Evolutionary conservation across 2,113 vertebrate species (phyloP), one percentile per base, ranked within the genome.

Genomic region (Barbus barbus): DNA sequence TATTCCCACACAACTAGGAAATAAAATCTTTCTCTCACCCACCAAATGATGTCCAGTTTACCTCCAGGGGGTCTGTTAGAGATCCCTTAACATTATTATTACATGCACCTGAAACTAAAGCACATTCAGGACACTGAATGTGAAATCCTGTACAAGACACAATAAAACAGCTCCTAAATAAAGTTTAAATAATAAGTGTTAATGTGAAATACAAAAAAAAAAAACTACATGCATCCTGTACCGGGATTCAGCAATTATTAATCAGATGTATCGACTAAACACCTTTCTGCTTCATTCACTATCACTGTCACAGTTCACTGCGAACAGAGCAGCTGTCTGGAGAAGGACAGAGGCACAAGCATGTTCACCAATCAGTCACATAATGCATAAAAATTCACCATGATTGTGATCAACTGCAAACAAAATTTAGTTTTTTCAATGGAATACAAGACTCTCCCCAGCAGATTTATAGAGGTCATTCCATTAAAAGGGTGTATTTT

Each of bases 281-380:
- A 53, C 36, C 26, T 31, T 63, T 26, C 28, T 48, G 3, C 46
- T 76, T 26, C 79, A 79, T 36, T 75, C 9, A 60, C 74, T 36
- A 36, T 58, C 44, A 28, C 11, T 26, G n/a, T 41, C 61, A 67
- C 61, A 33, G 58, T 78, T 71, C 44, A 81, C 28, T 51, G 22
- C n/a, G 9, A 56, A 78, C 58, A 63, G 48, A 69, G 83, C 82
- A 84, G 78, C 38, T 75, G 76, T 58, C 82, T 46, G 44, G 76
- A 24, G 20, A 36, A 48, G 56, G 11, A 33, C 16, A 56, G 18
- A 36, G 74, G 5, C 28, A 22, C 5, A 14, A 77, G 9, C 24
- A 46, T 16, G 41, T 28, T 28, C 44, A 28, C 72, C 7, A 51
- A 16, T 31, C 46, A 20, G 16, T 67, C 7, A 67, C 28, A 41